A percentile compares a stretch with the other conserved stretches of the same genome.
phyloP scores from a whole-genome alignment of 2,797 vertebrate genomes.

The Cirrhinus molitorella region DNA sequence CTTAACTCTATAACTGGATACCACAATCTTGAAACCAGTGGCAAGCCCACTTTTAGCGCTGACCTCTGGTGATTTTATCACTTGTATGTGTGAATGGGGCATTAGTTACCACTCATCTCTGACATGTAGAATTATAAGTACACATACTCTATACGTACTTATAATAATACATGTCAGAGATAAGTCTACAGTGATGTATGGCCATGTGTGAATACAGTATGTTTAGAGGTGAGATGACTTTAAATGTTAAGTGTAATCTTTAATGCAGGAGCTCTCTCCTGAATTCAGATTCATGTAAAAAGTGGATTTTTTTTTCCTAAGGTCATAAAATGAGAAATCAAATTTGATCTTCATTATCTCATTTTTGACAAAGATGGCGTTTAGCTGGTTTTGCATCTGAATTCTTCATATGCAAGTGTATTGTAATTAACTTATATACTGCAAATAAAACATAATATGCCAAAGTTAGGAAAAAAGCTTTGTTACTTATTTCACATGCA shows the following conservation, averaged over 20 bases:
- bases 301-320: neutral
- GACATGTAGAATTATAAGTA: neutral
- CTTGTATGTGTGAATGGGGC: neutral
- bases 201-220: slow-evolving; percentile 6
- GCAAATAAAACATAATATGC: neutral
- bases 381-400: too few species aligned
- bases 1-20: neutral
- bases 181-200: slow-evolving; percentile 7
- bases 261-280: neutral
- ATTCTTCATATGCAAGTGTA: neutral
- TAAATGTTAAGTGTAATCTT: neutral
- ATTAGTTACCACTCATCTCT: neutral
- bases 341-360: neutral
- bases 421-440: neutral
- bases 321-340: neutral
- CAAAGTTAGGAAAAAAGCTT: too few species aligned
- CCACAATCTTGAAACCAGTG: neutral
- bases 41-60: neutral
- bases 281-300: neutral
- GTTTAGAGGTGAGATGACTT: neutral
- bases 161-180: slow-evolving; percentile 33
- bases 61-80: neutral
- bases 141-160: slow-evolving; percentile 13
- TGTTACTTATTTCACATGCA: neutral
- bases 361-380: too few species aligned